Conservation (phyloP, 2,888 invertebrate species). For the Pemphredon lugubris region DNA sequence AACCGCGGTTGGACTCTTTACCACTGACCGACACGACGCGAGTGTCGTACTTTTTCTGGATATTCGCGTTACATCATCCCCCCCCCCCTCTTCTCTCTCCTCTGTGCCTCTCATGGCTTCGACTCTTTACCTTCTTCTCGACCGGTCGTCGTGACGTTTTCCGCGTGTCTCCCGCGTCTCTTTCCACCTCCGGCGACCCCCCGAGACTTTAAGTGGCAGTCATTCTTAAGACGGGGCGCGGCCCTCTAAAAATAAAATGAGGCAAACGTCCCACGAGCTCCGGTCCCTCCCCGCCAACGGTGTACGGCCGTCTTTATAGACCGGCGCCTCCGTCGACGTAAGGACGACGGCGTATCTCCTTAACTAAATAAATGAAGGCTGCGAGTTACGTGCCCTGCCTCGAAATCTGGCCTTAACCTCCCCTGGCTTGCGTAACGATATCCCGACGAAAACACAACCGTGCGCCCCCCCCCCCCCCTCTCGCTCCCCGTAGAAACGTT, state of each 20-base stretch:
- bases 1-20: too few relatives aligned
- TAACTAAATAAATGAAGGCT: slow-evolving; percentile 67
- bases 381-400: slow-evolving; percentile 59
- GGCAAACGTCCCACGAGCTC: slow-evolving; percentile 32
- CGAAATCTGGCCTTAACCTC: slow-evolving; percentile 50
- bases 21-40: too few relatives aligned
- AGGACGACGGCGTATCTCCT: slow-evolving; percentile 58
- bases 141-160: slow-evolving; percentile 4
- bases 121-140: background rate
- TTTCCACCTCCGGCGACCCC: slow-evolving; percentile 14
- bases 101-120: background rate
- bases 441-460: slow-evolving; percentile 33
- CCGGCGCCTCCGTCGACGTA: slow-evolving; percentile 7
- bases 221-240: slow-evolving; percentile 45
- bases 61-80: background rate
- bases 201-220: slow-evolving; percentile 44
- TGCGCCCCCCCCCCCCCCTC: too few relatives aligned
- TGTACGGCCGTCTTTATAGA: slow-evolving; percentile 14
- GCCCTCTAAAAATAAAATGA: slow-evolving; percentile 54
- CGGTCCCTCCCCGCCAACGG: slow-evolving; percentile 6
- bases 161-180: slow-evolving; percentile 4
- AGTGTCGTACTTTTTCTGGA: too few relatives aligned
- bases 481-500: slow-evolving; percentile 34
- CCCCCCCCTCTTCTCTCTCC: background rate
- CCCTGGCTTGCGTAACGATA: slow-evolving; percentile 14